Evolutionary conservation across 2,797 vertebrate genomes (phyloP).

Genomic region (Poeciliopsis turneri): DNA sequence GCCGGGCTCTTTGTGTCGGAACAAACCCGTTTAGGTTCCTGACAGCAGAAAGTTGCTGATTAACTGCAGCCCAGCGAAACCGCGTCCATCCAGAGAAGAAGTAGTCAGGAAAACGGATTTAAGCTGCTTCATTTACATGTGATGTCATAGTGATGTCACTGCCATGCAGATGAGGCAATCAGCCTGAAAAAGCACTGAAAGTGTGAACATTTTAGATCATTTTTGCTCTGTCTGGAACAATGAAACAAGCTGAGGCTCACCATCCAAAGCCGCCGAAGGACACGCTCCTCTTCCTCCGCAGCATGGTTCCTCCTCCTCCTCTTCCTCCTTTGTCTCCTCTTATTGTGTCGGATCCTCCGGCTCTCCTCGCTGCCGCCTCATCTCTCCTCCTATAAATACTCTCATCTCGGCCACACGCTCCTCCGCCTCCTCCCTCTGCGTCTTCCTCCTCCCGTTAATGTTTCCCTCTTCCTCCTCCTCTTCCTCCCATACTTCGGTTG

Average conservation of each 20-base stretch:
- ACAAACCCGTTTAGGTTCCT: not conserved
- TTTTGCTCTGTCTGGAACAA: conserved; percentile 15
- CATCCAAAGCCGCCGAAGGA: conserved; percentile 84
- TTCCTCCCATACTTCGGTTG: conserved; percentile 46
- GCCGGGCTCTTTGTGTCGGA: not conserved
- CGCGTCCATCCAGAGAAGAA: not conserved
- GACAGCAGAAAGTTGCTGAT: conserved; percentile 16
- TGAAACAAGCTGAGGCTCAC: conserved; percentile 56
- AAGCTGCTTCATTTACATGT: not conserved
- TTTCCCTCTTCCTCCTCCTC: conserved; percentile 43
- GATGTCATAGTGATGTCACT: conserved; percentile 57
- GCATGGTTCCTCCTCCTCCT: conserved; percentile 70
- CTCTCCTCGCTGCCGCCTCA: conserved; percentile 45
- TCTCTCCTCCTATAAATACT: conserved; percentile 71
- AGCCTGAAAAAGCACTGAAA: conserved; percentile 36
- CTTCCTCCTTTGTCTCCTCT: conserved; percentile 54
- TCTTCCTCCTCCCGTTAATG: conserved; percentile 57
- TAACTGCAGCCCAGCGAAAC: conserved; percentile 12
- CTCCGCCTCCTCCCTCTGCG: conserved; percentile 37
- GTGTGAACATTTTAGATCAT: conserved; percentile 8
- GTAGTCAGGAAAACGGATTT: not conserved
- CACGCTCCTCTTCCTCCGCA: conserved; percentile 84
- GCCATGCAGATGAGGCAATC: conserved; percentile 31
- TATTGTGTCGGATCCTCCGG: conserved; percentile 58
- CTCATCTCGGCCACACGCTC: conserved; percentile 45